phyloP scores from a whole-genome alignment of 2,797 vertebrate genomes.

The Lerista edwardsae region DNA sequence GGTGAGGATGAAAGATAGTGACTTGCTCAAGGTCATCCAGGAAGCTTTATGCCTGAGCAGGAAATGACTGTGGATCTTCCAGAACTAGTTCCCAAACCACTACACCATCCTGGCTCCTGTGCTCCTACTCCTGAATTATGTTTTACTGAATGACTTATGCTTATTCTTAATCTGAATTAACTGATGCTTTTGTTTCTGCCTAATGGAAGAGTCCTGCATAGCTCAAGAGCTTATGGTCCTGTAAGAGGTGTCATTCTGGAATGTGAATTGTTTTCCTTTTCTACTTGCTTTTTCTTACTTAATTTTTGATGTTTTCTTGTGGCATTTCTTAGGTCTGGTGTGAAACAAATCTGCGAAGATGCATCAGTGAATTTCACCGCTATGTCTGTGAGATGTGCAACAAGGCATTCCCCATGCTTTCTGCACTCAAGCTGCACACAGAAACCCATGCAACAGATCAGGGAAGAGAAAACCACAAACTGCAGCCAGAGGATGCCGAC shows the following conservation, averaged over 20 bases:
- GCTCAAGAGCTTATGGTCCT: background rate
- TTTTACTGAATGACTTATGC: too few species aligned
- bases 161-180: background rate
- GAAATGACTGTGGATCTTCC: too few species aligned
- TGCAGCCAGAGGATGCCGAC: conserved; percentile 68
- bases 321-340: conserved; percentile 88
- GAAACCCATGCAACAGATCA: conserved; percentile 73
- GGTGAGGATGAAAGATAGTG: too few species aligned
- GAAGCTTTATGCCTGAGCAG: too few species aligned
- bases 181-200: background rate
- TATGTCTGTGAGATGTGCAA: conserved; percentile 93
- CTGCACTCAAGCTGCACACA: conserved; percentile 87
- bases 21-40: too few species aligned
- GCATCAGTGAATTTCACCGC: conserved; percentile 92
- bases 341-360: conserved; percentile 93
- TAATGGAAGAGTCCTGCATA: background rate
- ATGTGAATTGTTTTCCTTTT: background rate
- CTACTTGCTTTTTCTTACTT: background rate
- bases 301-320: background rate
- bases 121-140: background rate
- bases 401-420: conserved; percentile 93
- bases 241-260: background rate
- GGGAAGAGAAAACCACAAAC: conserved; percentile 68
- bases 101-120: too few species aligned
- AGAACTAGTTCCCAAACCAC: too few species aligned